Base-by-base conservation (phyloP, 2,113 vertebrate genomes). In the Xerus inauris region DNA sequence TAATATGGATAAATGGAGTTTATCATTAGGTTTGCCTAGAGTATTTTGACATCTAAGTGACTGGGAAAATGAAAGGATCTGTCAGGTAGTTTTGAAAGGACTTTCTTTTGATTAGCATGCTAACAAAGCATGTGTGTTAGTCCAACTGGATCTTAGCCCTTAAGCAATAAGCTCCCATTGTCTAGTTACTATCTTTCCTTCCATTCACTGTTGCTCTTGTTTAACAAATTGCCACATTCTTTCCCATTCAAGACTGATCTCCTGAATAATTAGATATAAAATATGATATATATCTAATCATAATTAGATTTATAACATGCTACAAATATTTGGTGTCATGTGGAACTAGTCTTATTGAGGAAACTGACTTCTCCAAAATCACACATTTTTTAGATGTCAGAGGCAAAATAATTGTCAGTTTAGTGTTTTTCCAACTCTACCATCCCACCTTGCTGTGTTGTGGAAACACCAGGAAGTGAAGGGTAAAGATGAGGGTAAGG, bases 381-480 rank as follows among this genome's bases (percentile, higher is more conserved):
- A 80, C 30, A 45, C 4, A 59, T 22, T 47, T 57, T 72, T 62
- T 95, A 65, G n/a, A 67, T 42, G 47, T 24, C 38, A 92, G 69
- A 81, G 54, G 28, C 92, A 69, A 80, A 89, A n/a, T n/a, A 84
- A 65, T 59, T 91, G 42, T 95, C 54, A 75, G 35, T 42, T 79
- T 42, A 51, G 62, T 87, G 38, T 42, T 82, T 87, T 76, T 86
- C 26, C 51, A 30, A 49, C 14, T 30, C 47, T 51, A 30, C 20
- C 32, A 24, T 32, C 24, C 8, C 73, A 47, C n/a, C 42, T 62
- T 87, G 8, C 32, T n/a, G 19, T 80, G n/a, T 40, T 54, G 45
- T 81, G 86, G 30, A 96, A 93, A 81, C 22, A 5, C 57, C 85
- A 57, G 51, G 72, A 77, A 94, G 40, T 71, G 47, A 89, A 67